These are phyloP conservation scores for Mylabris phalerata DNA, from an alignment of 1,140 invertebrate species.

Conservation along the genomic window DNA sequence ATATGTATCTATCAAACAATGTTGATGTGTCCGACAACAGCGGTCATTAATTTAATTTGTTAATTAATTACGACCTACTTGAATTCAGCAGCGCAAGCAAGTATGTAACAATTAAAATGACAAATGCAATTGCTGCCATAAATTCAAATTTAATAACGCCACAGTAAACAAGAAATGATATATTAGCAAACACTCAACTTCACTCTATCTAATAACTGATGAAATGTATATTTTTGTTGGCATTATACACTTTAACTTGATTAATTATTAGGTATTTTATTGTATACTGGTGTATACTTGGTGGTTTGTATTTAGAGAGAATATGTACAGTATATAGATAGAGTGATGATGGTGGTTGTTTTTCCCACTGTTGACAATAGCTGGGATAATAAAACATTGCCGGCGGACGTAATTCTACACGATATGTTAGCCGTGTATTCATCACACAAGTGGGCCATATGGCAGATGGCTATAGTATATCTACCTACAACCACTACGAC, in stretches of 20 bases:
- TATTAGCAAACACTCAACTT: constrained; percentile 12
- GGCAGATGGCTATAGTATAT: no score
- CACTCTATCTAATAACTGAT: constrained; percentile 23
- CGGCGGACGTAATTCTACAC: not conserved
- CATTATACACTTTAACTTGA: constrained; percentile 6
- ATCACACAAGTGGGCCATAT: no score
- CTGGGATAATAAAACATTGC: constrained; percentile 8
- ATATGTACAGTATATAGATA: not conserved
- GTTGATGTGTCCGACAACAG: not conserved
- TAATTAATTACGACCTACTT: constrained; percentile 32
- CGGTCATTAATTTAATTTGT: constrained; percentile 29
- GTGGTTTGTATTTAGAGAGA: not conserved
- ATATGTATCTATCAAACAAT: not conserved
- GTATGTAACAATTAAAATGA: constrained; percentile 37
- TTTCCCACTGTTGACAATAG: constrained; percentile 14
- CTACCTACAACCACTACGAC: no score
- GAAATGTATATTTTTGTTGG: constrained; percentile 19
- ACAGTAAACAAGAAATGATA: constrained; percentile 27
- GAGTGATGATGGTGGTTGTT: not conserved
- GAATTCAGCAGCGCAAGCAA: constrained; percentile 31
- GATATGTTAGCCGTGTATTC: not conserved
- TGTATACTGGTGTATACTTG: constrained; percentile 2
- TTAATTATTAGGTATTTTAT: constrained; percentile 12
- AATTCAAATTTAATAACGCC: constrained; percentile 34
- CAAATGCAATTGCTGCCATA: constrained; percentile 35